Evolutionary conservation across 2,113 vertebrate genomes (phyloP).

Genomic region (Austrofundulus limnaeus): DNA sequence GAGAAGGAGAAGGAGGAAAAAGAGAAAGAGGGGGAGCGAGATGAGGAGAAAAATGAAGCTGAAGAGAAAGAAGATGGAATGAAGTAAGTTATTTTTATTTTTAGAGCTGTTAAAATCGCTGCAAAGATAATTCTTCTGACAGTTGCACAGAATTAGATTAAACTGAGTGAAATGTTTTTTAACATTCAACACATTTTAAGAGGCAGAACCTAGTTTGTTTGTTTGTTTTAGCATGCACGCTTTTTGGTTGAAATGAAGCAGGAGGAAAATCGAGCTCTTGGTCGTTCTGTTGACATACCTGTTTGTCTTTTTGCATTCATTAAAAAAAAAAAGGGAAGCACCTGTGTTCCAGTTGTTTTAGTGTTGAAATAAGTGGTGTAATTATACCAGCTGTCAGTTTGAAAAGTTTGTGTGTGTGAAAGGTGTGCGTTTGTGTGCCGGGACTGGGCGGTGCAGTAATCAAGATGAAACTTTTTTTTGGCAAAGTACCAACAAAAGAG

Average conservation of each 20-base stretch:
- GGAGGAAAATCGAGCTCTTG: neutral
- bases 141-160: neutral
- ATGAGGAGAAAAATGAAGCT: slow-evolving; percentile 90
- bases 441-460: slow-evolving; percentile 4
- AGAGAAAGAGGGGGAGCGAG: slow-evolving; percentile 87
- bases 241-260: too few relatives aligned
- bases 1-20: slow-evolving; percentile 93
- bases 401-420: neutral
- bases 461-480: slow-evolving; percentile 18
- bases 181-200: slow-evolving; percentile 19
- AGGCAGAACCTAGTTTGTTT: slow-evolving; percentile 19
- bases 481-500: slow-evolving; percentile 32
- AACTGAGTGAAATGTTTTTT: neutral
- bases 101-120: neutral
- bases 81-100: slow-evolving; percentile 82
- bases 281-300: slow-evolving; percentile 45
- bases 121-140: neutral
- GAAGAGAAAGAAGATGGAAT: slow-evolving; percentile 92
- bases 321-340: too few relatives aligned
- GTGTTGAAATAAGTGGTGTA: slow-evolving; percentile 4
- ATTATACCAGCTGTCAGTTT: slow-evolving; percentile 26
- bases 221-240: slow-evolving; percentile 25
- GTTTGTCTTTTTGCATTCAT: slow-evolving; percentile 54
- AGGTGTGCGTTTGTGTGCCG: neutral
- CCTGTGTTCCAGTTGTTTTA: slow-evolving; percentile 23